phyloP scores from a whole-genome alignment of 1,140 invertebrate species.

The Propsilocerus akamusi region DNA sequence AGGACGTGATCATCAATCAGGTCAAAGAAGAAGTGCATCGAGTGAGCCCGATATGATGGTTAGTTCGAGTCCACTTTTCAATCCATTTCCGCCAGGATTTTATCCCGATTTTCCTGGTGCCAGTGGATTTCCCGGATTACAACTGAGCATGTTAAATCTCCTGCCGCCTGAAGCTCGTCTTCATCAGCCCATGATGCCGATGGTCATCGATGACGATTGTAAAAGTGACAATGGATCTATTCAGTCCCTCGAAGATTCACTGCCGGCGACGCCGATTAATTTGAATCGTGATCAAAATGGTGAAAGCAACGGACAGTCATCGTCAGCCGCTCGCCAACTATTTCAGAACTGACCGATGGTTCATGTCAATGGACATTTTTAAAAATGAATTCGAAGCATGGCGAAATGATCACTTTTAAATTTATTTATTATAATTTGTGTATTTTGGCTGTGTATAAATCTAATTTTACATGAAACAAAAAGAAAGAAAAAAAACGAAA shows the following conservation, averaged over 20 bases:
- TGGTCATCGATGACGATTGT: slow-evolving; percentile 37
- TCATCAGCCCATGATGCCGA: slow-evolving; percentile 28
- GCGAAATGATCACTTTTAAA: background rate
- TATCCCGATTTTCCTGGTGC: slow-evolving; percentile 53
- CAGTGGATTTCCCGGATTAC: slow-evolving; percentile 52
- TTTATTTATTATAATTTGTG: background rate
- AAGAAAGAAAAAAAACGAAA: background rate
- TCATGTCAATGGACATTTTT: background rate
- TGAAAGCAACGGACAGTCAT: background rate
- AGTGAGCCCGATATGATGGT: slow-evolving; percentile 37
- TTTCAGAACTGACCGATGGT: background rate
- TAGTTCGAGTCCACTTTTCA: slow-evolving; percentile 39
- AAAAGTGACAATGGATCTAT: slow-evolving; percentile 37
- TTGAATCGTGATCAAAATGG: slow-evolving; percentile 29
- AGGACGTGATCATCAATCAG: no score
- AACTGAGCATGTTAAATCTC: slow-evolving; percentile 63
- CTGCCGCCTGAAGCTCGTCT: slow-evolving; percentile 48
- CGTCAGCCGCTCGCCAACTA: background rate
- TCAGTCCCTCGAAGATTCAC: slow-evolving; percentile 42
- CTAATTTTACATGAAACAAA: background rate
- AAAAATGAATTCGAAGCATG: background rate
- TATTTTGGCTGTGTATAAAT: background rate
- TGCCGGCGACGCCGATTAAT: slow-evolving; percentile 27
- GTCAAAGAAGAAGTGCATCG: slow-evolving; percentile 28
- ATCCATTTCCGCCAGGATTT: slow-evolving; percentile 50